Percentiles rank a stretch among this genome's conserved stretches.
phyloP scores from a whole-genome alignment of 2,113 vertebrate species.

The Nothoprocta perdicaria region DNA sequence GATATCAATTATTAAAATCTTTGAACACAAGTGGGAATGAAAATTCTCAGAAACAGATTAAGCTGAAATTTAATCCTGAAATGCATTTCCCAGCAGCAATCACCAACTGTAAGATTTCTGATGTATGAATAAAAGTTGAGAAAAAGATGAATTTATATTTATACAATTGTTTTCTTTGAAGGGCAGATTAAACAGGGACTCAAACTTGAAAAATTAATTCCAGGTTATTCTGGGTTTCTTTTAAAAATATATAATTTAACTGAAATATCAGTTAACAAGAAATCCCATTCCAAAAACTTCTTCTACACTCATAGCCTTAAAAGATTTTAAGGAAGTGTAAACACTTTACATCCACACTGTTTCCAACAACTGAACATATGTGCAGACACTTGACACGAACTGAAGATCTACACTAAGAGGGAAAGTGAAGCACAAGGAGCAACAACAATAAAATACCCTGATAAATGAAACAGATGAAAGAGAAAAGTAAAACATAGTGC shows the following conservation, averaged over 20 bases:
- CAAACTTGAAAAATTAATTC: slow-evolving; percentile 44
- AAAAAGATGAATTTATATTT: background rate
- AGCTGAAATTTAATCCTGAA: background rate
- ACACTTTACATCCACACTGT: background rate
- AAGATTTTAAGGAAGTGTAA: background rate
- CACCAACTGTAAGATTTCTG: background rate
- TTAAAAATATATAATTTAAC: background rate
- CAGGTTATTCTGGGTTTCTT: background rate
- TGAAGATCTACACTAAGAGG: background rate
- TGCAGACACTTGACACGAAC: background rate
- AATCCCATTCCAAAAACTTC: background rate
- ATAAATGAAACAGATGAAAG: background rate
- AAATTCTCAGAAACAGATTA: background rate
- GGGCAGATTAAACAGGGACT: background rate
- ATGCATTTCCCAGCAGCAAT: background rate
- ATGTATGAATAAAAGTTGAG: background rate
- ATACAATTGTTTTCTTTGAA: background rate
- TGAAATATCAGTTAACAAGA: slow-evolving; percentile 19
- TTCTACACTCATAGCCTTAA: background rate
- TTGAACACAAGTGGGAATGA: background rate
- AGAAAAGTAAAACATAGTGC: background rate
- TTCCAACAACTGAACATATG: background rate
- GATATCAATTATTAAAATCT: background rate
- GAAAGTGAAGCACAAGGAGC: background rate
- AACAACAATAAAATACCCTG: background rate